phyloP scores from a whole-genome alignment of 2,888 invertebrate genomes.

The Venustoraphidia nigricollis region DNA sequence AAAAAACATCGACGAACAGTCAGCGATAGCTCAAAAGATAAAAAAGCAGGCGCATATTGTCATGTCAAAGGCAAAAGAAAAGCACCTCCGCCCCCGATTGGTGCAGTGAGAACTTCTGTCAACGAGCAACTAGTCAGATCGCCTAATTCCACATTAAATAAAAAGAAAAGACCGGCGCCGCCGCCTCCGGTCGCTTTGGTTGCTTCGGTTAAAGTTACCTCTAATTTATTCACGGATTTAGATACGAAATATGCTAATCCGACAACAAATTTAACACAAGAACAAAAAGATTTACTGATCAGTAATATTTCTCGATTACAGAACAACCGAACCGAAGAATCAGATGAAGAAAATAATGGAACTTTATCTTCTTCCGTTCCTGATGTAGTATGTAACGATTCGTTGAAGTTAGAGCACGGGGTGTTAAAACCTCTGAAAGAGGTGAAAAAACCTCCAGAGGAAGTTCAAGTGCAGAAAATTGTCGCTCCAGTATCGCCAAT shows the following conservation, averaged over 20 bases:
- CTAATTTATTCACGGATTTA: neutral
- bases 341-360: conserved; percentile 14
- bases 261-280: conserved; percentile 1
- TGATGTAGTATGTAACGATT: conserved; percentile 26
- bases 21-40: conserved; percentile 43
- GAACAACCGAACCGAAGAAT: conserved; percentile 3
- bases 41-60: conserved; percentile 36
- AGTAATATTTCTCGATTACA: conserved; percentile 2
- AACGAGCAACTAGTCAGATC: conserved; percentile 1
- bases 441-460: conserved; percentile 12
- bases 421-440: conserved; percentile 29
- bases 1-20: conserved; percentile 38
- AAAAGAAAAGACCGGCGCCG: conserved; percentile 30
- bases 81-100: conserved; percentile 53
- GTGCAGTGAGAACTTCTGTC: conserved; percentile 6
- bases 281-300: conserved; percentile 4
- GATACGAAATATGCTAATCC: conserved; percentile 4
- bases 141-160: conserved; percentile 19
- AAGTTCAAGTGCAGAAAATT: conserved; percentile 7
- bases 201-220: conserved; percentile 14
- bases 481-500: conserved; percentile 26
- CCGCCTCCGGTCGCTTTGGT: conserved; percentile 24
- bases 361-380: conserved; percentile 14
- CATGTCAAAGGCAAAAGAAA: conserved; percentile 64
- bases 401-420: conserved; percentile 31